Conservation (phyloP, 2,888 invertebrate genomes). For the Anticlea derivata region DNA sequence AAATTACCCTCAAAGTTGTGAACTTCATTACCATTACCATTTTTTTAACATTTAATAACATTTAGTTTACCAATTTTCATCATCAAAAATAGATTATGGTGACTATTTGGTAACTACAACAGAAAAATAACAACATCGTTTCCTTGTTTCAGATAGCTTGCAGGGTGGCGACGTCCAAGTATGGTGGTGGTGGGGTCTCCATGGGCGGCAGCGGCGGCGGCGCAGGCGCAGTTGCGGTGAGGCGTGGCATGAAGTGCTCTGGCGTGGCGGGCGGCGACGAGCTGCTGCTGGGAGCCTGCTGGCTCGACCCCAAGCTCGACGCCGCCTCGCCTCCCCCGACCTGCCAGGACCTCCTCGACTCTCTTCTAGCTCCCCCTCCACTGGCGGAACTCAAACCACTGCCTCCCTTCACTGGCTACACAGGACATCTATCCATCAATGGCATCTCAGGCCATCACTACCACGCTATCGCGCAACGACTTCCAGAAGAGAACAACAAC, state of each 20-base stretch:
- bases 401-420: constrained; percentile 94
- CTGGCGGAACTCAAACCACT: constrained; percentile 92
- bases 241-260: constrained; percentile 85
- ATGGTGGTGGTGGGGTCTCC: constrained; percentile 77
- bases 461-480: constrained; percentile 91
- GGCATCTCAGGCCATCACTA: constrained; percentile 95
- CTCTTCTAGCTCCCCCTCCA: constrained; percentile 85
- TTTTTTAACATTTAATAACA: too few species aligned
- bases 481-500: constrained; percentile 90
- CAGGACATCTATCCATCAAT: constrained; percentile 93
- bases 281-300: constrained; percentile 88
- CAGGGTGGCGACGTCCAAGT: constrained; percentile 83
- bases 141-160: constrained; percentile 68
- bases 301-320: constrained; percentile 86
- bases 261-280: constrained; percentile 81
- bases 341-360: constrained; percentile 88
- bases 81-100: too few species aligned
- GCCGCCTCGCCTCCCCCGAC: constrained; percentile 66
- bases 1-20: too few species aligned
- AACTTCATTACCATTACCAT: too few species aligned
- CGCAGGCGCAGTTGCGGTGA: constrained; percentile 65
- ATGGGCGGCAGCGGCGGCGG: constrained; percentile 73
- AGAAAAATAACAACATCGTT: constrained; percentile 23
- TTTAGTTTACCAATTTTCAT: too few species aligned
- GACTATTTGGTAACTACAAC: not conserved